Evolutionary conservation across 2,888 invertebrate genomes (phyloP).

Genomic region (Arge pagana): DNA sequence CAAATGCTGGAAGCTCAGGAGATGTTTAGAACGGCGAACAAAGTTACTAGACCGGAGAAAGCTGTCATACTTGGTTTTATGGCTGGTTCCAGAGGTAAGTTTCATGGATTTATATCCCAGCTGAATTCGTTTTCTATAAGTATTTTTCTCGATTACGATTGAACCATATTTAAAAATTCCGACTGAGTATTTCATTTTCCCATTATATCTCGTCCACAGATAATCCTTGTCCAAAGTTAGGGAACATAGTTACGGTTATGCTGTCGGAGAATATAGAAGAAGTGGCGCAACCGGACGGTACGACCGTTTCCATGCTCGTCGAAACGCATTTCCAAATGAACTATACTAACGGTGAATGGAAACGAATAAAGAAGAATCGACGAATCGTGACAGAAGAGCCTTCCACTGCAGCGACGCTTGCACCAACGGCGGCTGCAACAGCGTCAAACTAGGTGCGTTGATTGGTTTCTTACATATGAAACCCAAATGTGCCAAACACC

Average conservation of each 20-base stretch:
- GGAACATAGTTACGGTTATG: slow-evolving; percentile 95
- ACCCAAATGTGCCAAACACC: neutral
- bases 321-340: slow-evolving; percentile 99
- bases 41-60: slow-evolving; percentile 95
- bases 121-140: too few relatives aligned
- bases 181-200: neutral
- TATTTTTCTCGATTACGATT: neutral
- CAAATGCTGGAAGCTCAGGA: slow-evolving; percentile 97
- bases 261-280: slow-evolving; percentile 90
- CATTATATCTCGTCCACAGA: slow-evolving; percentile 63
- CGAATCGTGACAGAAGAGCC: slow-evolving; percentile 65
- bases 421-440: slow-evolving; percentile 43
- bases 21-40: slow-evolving; percentile 95
- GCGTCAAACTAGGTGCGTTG: slow-evolving; percentile 43
- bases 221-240: slow-evolving; percentile 96
- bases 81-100: slow-evolving; percentile 91
- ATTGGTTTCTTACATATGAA: neutral
- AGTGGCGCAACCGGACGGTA: slow-evolving; percentile 83
- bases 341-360: slow-evolving; percentile 97
- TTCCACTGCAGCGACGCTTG: slow-evolving; percentile 36
- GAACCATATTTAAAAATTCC: neutral
- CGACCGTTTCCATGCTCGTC: slow-evolving; percentile 76
- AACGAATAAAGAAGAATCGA: slow-evolving; percentile 87
- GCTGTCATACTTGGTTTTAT: slow-evolving; percentile 97
- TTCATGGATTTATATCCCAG: neutral